phyloP scores from a whole-genome alignment of 2,113 vertebrate genomes.

The Gallinago jamesoni region DNA sequence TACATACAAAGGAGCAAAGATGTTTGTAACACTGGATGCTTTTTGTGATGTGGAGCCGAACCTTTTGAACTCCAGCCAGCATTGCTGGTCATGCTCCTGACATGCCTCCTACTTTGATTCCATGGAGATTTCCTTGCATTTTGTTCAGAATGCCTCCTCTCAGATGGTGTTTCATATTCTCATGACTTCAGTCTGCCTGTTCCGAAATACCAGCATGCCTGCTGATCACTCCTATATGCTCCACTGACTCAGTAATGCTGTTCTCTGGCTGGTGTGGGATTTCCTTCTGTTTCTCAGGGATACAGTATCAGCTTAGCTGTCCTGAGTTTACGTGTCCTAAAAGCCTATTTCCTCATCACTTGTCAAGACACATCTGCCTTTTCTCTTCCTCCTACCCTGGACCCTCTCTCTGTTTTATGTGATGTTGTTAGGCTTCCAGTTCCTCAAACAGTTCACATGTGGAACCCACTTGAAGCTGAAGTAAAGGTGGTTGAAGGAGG shows the following conservation, averaged over 20 bases:
- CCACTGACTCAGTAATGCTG: neutral
- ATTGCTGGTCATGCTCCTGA: conserved; percentile 35
- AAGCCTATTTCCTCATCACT: neutral
- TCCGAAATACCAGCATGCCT: conserved; percentile 30
- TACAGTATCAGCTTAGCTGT: neutral
- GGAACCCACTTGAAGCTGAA: neutral
- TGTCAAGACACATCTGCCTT: conserved; percentile 9
- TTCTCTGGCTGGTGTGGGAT: neutral
- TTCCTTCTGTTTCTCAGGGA: conserved; percentile 37
- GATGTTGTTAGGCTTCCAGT: neutral
- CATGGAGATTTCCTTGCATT: conserved; percentile 57
- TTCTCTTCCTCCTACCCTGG: neutral
- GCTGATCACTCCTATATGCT: neutral
- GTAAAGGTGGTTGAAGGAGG: neutral
- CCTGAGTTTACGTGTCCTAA: neutral
- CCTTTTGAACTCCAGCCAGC: conserved; percentile 20
- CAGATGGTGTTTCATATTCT: conserved; percentile 65
- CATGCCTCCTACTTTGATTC: conserved; percentile 25
- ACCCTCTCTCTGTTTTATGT: neutral
- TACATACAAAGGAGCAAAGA: neutral
- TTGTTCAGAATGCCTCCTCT: conserved; percentile 1
- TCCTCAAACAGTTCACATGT: neutral
- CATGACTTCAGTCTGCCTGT: conserved; percentile 51
- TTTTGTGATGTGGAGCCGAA: neutral
- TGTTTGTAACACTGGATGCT: neutral